These are phyloP conservation scores for Amblyopsis hoosieri DNA, from an alignment of 2,797 vertebrate species.

Conservation along the genomic window DNA sequence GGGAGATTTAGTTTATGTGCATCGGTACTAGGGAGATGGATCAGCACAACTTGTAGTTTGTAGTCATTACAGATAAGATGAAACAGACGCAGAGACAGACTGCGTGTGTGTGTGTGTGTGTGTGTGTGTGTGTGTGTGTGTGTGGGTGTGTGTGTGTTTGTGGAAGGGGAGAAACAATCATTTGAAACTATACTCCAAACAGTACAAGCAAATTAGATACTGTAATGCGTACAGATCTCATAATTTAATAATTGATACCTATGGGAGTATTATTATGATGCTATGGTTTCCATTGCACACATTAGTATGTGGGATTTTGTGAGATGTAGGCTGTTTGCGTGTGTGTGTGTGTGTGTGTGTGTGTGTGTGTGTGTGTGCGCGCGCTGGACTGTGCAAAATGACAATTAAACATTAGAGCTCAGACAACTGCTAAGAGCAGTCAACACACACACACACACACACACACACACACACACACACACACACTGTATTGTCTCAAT, in stretches of 20 bases:
- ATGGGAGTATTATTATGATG: slow-evolving; percentile 28
- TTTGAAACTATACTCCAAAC: slow-evolving; percentile 35
- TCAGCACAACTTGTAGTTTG: slow-evolving; percentile 54
- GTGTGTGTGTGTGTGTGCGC: slow-evolving; percentile 37
- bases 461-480: not conserved
- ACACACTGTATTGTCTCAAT: slow-evolving; percentile 64
- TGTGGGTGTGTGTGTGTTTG: slow-evolving; percentile 36
- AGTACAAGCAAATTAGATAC: slow-evolving; percentile 7
- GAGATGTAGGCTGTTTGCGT: not conserved
- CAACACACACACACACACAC: slow-evolving; percentile 3
- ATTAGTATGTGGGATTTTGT: too few species aligned
- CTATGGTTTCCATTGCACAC: slow-evolving; percentile 18
- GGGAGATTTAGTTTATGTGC: slow-evolving; percentile 45
- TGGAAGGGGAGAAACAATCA: slow-evolving; percentile 22
- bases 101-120: slow-evolving; percentile 26
- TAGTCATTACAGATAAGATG: slow-evolving; percentile 61
- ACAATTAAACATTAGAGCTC: too few species aligned
- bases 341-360: too few species aligned
- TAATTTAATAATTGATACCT: slow-evolving; percentile 48
- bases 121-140: slow-evolving; percentile 36
- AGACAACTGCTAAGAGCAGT: too few species aligned
- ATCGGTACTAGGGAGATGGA: slow-evolving; percentile 48
- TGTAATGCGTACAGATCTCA: slow-evolving; percentile 22
- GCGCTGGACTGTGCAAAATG: slow-evolving; percentile 42
- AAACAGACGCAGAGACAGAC: slow-evolving; percentile 35